Conservation (phyloP, 2,888 invertebrate genomes). For the Thymelicus lineola region DNA sequence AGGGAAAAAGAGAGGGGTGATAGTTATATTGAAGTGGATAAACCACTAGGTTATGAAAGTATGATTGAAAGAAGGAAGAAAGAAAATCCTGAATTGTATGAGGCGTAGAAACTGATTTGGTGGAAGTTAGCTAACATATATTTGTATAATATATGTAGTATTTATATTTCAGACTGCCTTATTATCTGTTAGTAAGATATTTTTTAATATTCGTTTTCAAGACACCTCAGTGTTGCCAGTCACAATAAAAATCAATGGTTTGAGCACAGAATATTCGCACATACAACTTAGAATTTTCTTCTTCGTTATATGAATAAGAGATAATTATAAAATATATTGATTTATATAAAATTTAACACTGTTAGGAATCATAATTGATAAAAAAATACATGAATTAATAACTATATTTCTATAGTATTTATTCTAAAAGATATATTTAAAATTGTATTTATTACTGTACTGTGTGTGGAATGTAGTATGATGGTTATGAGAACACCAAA, state of each 20-base stretch:
- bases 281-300: not conserved
- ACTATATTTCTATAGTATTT: constrained; percentile 1
- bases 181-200: not conserved
- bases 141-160: not conserved
- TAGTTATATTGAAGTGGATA: constrained; percentile 51
- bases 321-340: not conserved
- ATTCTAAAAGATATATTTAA: not conserved
- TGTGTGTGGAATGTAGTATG: constrained; percentile 71
- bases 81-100: constrained; percentile 68
- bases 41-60: constrained; percentile 64
- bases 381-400: not conserved
- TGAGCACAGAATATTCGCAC: not conserved
- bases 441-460: not conserved
- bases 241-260: not conserved
- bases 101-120: constrained; percentile 51
- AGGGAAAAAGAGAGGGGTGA: constrained; percentile 39
- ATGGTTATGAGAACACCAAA: constrained; percentile 59
- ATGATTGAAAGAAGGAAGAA: constrained; percentile 55
- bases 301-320: not conserved
- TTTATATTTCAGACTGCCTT: not conserved
- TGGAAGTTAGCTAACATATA: not conserved
- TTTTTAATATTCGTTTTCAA: not conserved
- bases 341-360: not conserved
- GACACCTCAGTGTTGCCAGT: not conserved
- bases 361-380: too few relatives aligned